Evolutionary conservation across 1,140 invertebrate species (phyloP), one percentile per base, ranked within the genome.

Genomic region (Cryptotermes secundus): DNA sequence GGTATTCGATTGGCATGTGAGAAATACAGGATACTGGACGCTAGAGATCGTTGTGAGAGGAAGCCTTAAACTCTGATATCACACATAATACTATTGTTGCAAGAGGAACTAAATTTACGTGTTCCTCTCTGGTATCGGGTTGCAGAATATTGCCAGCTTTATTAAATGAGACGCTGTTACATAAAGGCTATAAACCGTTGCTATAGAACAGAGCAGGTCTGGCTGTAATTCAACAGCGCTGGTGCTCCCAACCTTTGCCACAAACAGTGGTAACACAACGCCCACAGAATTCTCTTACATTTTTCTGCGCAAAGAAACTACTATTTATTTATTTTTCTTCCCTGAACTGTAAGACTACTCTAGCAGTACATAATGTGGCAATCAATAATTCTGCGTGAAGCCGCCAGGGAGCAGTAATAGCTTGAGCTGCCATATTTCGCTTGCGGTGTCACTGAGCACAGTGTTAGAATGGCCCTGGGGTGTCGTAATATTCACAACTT

Each of bases 371-470:
- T 72, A 72, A 72, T 31, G 59, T 72, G 59, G 59, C 59, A 72
- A 72, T 72, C 59, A 72, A 72, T 72, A 72, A 72, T 72, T 31
- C 59, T 72, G 59, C 59, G n/a, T 72, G 59, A 72, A 72, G 59
- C 59, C 59, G 26, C 59, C n/a, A 72, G 59, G 59, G 59, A 72
- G 59, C 59, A 72, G 59, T 72, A 72, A 72, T 72, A 72, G 59
- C 59, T 72, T 72, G 59, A 72, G 59, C 59, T 31, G 26, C 59
- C 59, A 72, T 72, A 72, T 72, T 72, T 72, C 59, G 59, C 59
- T 10, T 6, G 59, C 59, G 59, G 59, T 72, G 59, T 72, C 59
- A 72, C 26, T 72, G 59, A 72, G 59, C 59, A 22, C 53, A n/a
- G n/a, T 72, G 59, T 72, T n/a, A 72, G 59, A 31, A 72, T 72